A percentile compares a stretch with the other conserved stretches of the same genome.
Conservation (phyloP, 2,113 vertebrate species). For the Prunella himalayana region DNA sequence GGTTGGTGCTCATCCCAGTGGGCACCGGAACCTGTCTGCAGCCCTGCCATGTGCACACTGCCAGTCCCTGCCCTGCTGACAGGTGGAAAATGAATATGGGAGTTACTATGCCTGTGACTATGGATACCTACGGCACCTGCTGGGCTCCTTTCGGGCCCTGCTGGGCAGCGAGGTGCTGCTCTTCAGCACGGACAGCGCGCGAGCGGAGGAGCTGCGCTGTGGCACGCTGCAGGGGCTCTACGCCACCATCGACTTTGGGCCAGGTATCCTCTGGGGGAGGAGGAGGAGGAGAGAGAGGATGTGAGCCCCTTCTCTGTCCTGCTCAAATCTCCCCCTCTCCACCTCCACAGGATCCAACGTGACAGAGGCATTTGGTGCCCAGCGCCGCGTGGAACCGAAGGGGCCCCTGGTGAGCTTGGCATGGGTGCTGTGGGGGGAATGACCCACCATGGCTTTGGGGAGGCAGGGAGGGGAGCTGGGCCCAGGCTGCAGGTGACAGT, state of each 20-base stretch:
- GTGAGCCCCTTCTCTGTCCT: not conserved
- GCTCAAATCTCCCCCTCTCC: not conserved
- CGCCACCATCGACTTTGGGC: conserved; percentile 91
- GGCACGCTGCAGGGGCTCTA: conserved; percentile 88
- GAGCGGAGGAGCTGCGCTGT: conserved; percentile 78
- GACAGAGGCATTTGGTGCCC: conserved; percentile 77
- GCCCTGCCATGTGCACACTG: not conserved
- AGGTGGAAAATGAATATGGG: conserved; percentile 97
- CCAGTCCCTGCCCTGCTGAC: not conserved
- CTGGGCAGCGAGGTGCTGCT: conserved; percentile 85
- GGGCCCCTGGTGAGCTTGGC: conserved; percentile 86
- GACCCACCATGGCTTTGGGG: fast-evolving
- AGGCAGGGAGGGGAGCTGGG: not conserved
- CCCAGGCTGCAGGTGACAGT: not conserved
- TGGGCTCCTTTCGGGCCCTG: conserved; percentile 75
- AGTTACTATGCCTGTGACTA: conserved; percentile 89
- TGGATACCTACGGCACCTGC: conserved; percentile 84
- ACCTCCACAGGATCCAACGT: conserved; percentile 79
- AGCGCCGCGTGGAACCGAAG: conserved; percentile 80
- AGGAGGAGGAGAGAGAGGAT: not conserved
- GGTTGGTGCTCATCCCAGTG: not conserved
- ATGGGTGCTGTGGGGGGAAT: fast-evolving
- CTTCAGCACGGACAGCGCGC: conserved; percentile 89
- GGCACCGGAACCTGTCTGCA: not conserved
- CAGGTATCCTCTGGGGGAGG: conserved; percentile 68